These are phyloP conservation scores for Panzeria rudis DNA, from an alignment of 2,888 invertebrate species.

Conservation along the genomic window DNA sequence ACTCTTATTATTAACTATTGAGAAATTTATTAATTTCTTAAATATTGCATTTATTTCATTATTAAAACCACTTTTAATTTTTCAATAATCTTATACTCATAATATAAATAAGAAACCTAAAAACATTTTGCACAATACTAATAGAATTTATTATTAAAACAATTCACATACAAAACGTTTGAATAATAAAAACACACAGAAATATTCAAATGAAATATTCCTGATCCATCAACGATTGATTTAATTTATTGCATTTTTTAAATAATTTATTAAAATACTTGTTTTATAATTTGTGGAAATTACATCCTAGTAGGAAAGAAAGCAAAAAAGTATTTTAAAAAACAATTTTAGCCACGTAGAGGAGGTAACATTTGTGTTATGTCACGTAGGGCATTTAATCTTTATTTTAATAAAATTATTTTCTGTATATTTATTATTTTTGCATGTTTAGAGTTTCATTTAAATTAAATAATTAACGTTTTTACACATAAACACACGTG, in stretches of 20 bases:
- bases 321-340: background rate
- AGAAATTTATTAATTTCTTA: background rate
- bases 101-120: too few species aligned
- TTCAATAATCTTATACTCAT: too few species aligned
- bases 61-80: background rate
- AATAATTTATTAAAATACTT: conserved; percentile 52
- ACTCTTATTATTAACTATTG: background rate
- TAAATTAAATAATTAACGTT: conserved; percentile 23
- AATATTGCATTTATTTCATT: background rate
- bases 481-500: background rate
- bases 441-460: conserved; percentile 57
- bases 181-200: background rate
- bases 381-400: conserved; percentile 69
- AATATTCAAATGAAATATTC: background rate
- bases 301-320: conserved; percentile 46
- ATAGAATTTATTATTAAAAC: background rate
- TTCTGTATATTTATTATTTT: conserved; percentile 39
- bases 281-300: conserved; percentile 14
- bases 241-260: background rate
- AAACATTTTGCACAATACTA: background rate
- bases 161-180: background rate
- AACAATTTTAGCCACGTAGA: conserved; percentile 34
- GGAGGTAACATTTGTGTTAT: conserved; percentile 53
- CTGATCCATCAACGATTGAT: background rate
- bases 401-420: conserved; percentile 45